Evolutionary conservation across 1,140 invertebrate genomes (phyloP).

Genomic region (Pollicipes pollicipes): DNA sequence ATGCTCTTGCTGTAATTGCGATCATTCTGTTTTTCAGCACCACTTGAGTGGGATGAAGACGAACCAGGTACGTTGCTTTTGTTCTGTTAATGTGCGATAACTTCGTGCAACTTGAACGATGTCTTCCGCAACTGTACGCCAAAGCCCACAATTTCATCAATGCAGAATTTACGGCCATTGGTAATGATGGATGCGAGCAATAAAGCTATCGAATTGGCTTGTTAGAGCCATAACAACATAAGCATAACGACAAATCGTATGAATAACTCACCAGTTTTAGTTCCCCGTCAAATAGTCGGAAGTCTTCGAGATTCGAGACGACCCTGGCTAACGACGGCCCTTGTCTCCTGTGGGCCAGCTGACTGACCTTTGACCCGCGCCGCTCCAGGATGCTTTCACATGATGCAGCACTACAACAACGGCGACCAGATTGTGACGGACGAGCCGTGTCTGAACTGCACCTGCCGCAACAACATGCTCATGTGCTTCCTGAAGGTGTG

Average conservation of each 20-base stretch:
- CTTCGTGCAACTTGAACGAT: not conserved
- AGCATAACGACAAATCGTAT: not conserved
- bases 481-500: slow-evolving; percentile 88
- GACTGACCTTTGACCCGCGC: not conserved
- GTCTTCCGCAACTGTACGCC: not conserved
- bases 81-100: not conserved
- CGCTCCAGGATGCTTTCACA: slow-evolving; percentile 68
- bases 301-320: too few relatives aligned
- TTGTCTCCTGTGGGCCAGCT: not conserved
- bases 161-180: too few relatives aligned
- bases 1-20: not conserved
- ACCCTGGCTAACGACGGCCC: not conserved
- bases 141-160: not conserved
- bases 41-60: not conserved
- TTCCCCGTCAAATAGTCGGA: too few relatives aligned
- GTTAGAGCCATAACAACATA: too few relatives aligned
- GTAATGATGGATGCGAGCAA: too few relatives aligned
- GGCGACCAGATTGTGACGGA: slow-evolving; percentile 82
- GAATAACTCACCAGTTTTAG: not conserved
- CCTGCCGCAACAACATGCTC: slow-evolving; percentile 80
- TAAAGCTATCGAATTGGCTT: too few relatives aligned
- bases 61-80: not conserved
- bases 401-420: slow-evolving; percentile 80
- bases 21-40: not conserved
- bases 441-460: slow-evolving; percentile 87